Conservation (phyloP, 2,888 invertebrate species). For the Pyralis farinalis region DNA sequence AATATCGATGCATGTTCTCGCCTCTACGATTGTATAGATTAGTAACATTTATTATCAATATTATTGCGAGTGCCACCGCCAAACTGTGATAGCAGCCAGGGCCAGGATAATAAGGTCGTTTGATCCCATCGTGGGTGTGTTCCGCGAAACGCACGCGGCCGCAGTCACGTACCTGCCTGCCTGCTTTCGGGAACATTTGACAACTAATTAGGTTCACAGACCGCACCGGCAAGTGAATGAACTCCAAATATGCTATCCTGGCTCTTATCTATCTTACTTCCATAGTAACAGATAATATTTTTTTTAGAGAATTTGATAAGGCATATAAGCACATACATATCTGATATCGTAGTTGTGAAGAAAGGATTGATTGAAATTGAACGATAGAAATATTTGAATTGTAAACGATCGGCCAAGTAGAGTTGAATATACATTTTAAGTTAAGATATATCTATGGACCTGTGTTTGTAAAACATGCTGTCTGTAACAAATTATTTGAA, state of each 20-base stretch:
- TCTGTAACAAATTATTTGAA: too few relatives aligned
- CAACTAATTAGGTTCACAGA: constrained; percentile 16
- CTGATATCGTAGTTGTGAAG: too few relatives aligned
- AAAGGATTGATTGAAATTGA: too few relatives aligned
- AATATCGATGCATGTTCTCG: too few relatives aligned
- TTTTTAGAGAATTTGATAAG: too few relatives aligned
- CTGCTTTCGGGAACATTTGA: constrained; percentile 17
- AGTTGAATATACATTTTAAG: too few relatives aligned
- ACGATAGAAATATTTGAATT: too few relatives aligned
- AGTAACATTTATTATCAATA: not conserved
- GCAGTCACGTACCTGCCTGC: constrained; percentile 33
- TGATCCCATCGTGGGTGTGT: constrained; percentile 20
- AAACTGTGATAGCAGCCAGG: constrained; percentile 5
- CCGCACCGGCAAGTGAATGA: constrained; percentile 5
- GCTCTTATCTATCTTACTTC: not conserved
- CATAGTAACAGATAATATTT: not conserved
- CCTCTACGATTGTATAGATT: too few relatives aligned
- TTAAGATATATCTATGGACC: too few relatives aligned
- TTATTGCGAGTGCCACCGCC: not conserved
- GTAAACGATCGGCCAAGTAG: too few relatives aligned
- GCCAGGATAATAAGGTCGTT: constrained; percentile 9
- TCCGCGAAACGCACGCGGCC: constrained; percentile 27
- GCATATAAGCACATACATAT: too few relatives aligned
- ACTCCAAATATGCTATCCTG: not conserved
- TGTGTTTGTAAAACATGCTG: too few relatives aligned